Evolutionary conservation across 2,888 invertebrate genomes (phyloP).

Genomic region (Ischnus inquisitorius): DNA sequence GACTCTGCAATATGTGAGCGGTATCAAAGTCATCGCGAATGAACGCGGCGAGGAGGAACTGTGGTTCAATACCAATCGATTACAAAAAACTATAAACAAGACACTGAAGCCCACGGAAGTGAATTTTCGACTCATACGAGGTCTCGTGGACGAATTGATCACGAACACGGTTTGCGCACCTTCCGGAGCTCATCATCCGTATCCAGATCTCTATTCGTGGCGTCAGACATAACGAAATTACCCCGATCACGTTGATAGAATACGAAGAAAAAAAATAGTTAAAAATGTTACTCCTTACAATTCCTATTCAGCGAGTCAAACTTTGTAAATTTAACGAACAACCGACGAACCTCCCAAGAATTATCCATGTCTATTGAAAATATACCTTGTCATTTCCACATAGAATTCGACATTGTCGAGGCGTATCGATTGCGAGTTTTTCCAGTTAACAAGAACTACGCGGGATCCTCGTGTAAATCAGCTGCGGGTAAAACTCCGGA

Average conservation of each 20-base stretch:
- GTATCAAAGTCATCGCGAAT: slow-evolving; percentile 82
- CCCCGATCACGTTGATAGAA: neutral
- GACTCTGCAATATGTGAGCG: slow-evolving; percentile 83
- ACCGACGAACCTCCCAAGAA: neutral
- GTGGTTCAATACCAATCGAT: slow-evolving; percentile 83
- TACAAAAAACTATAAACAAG: slow-evolving; percentile 83
- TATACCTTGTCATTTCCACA: neutral
- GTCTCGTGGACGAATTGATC: slow-evolving; percentile 82
- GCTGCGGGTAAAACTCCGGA: slow-evolving; percentile 39
- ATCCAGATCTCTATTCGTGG: slow-evolving; percentile 79
- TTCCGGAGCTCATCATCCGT: slow-evolving; percentile 34
- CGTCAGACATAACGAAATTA: slow-evolving; percentile 73
- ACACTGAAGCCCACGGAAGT: slow-evolving; percentile 79
- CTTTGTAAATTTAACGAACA: neutral
- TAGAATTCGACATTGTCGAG: slow-evolving; percentile 4
- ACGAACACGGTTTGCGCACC: slow-evolving; percentile 81
- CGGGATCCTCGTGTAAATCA: slow-evolving; percentile 39
- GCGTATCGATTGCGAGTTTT: neutral
- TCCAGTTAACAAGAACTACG: neutral
- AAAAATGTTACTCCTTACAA: neutral
- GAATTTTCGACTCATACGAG: slow-evolving; percentile 82
- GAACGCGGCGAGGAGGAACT: slow-evolving; percentile 80
- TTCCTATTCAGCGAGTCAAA: neutral
- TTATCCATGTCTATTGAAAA: neutral
- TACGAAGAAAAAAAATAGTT: neutral